These are phyloP conservation scores for Leucopsar rothschildi DNA, from an alignment of 2,113 vertebrate genomes.

Conservation along the genomic window DNA sequence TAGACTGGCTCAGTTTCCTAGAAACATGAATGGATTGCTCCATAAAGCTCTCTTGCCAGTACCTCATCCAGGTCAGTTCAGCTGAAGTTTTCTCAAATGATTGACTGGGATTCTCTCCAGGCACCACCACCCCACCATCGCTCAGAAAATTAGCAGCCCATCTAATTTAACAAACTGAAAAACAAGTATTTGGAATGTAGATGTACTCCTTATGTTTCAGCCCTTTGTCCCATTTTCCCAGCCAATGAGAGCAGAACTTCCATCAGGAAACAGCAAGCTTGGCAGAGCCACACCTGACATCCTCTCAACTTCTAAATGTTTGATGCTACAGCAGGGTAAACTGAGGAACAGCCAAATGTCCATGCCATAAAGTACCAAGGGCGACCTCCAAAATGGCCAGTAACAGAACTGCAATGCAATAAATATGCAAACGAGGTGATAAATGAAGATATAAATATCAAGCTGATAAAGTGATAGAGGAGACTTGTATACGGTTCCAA, in stretches of 20 bases:
- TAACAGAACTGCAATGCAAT: not conserved
- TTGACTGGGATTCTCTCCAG: not conserved
- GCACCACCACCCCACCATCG: too few species aligned
- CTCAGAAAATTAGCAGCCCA: not conserved
- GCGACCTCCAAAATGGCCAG: not conserved
- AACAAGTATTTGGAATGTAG: not conserved
- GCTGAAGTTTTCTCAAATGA: not conserved
- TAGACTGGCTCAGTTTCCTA: not conserved
- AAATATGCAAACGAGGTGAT: not conserved
- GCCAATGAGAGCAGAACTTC: not conserved
- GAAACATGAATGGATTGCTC: not conserved
- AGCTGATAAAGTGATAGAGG: not conserved
- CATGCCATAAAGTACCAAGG: not conserved
- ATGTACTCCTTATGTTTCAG: not conserved
- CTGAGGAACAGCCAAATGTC: not conserved
- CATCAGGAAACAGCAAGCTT: not conserved
- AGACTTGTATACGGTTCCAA: accelerated
- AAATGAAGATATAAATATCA: not conserved
- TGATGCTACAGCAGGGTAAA: not conserved
- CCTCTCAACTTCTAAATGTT: not conserved
- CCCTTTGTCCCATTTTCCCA: not conserved
- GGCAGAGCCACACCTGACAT: not conserved
- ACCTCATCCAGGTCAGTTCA: not conserved
- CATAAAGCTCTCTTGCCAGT: not conserved
- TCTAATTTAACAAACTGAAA: not conserved